Evolutionary conservation across 2,797 vertebrate genomes (phyloP).

Genomic region (Galaxias olidus): DNA sequence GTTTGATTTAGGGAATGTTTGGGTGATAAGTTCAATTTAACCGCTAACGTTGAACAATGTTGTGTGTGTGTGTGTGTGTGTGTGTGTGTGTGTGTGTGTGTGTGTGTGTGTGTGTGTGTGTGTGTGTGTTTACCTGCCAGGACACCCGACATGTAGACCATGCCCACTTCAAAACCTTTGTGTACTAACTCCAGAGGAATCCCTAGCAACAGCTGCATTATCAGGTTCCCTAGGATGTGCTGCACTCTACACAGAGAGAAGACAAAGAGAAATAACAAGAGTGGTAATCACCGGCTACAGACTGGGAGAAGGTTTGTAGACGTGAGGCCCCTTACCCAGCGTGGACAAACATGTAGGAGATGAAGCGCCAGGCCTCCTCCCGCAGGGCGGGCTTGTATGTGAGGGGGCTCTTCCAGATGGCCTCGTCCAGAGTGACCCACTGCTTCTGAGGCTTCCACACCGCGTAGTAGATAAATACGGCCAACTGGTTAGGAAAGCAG

Average conservation of each 20-base stretch:
- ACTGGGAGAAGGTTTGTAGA: background rate
- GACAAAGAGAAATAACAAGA: no score
- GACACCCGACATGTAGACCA: conserved; percentile 88
- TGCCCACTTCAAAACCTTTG: conserved; percentile 89
- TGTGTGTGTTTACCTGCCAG: conserved; percentile 78
- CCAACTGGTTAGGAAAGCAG: conserved; percentile 67
- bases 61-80: background rate
- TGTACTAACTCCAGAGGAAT: conserved; percentile 91
- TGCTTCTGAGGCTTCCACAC: conserved; percentile 90
- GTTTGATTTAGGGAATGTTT: no score
- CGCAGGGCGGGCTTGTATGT: conserved; percentile 76
- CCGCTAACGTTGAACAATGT: no score
- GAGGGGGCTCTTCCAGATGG: conserved; percentile 83
- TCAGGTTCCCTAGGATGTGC: conserved; percentile 87
- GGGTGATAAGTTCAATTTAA: no score
- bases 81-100: background rate
- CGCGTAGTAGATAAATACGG: conserved; percentile 89
- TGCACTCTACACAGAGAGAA: conserved; percentile 75
- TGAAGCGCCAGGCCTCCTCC: conserved; percentile 86
- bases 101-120: background rate
- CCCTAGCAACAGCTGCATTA: conserved; percentile 86
- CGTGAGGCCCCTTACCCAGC: conserved; percentile 48
- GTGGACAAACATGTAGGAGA: conserved; percentile 93
- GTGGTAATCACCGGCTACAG: no score
- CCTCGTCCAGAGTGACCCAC: conserved; percentile 83